Evolutionary conservation across 2,888 invertebrate genomes (phyloP), one percentile per base, ranked within the genome.

Genomic region (Nomada fabriciana): DNA sequence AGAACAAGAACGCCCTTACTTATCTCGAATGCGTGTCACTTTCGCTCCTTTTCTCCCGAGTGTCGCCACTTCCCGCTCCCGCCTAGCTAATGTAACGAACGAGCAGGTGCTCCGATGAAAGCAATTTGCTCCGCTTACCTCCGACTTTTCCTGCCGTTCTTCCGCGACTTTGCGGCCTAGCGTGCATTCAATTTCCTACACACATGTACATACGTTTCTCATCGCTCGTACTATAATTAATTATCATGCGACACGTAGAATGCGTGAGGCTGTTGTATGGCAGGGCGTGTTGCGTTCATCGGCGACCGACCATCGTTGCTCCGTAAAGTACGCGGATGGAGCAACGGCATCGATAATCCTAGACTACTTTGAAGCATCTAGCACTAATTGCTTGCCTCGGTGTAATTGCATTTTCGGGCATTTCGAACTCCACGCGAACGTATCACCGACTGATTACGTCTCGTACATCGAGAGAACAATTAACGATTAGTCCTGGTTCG

Each of bases 351-450:
- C 76, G 61, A 59, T 75, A 74, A 82, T 79, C 65, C 57, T 47
- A 55, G 53, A 80, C 75, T 86, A 83, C 74, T 80, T 83, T 72
- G 65, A 52, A 36, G 71, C 42, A 36, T 52, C n/a, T n/a, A 20
- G 68, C 25, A n/a, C 60, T 79, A 88, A 83, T 73, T 75, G 72
- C 74, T 73, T 47, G 47, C 71, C n/a, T 36, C 18, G 52, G 13
- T 63, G 42, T 83, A 83, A 86, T 86, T 86, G 69, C 61, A 64
- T 79, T 83, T 75, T 63, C 67, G 63, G n/a, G 63, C 53, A 65
- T 74, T 80, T 74, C 25, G n/a, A 63, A 57, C 5, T 20, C 18
- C 42, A n/a, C 43, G 60, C 50, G 60, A 64, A 73, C 64, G 65
- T 69, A 53, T 59, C 53, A 29, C n/a, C 59, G 47, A 50, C 29